Conservation (phyloP, 2,113 vertebrate genomes). For the Arizona elegans region DNA sequence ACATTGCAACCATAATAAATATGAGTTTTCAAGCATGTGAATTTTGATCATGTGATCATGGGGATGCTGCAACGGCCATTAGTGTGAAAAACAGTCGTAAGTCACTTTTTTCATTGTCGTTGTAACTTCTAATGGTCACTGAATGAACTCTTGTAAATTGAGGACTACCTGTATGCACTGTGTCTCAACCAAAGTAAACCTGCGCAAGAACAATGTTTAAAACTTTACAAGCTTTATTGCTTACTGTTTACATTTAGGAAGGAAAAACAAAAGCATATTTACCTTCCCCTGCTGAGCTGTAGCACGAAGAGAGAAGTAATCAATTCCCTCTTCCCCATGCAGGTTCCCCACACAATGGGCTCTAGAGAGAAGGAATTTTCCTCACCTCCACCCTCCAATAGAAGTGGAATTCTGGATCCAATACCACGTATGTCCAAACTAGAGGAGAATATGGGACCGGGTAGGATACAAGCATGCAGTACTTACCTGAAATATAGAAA, state of each 20-base stretch:
- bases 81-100: not conserved
- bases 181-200: not conserved
- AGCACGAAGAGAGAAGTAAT: not conserved
- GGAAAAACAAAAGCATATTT: not conserved
- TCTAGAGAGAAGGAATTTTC: not conserved
- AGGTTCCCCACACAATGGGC: not conserved
- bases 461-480: fast-evolving
- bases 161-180: not conserved
- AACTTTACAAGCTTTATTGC: not conserved
- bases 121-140: not conserved
- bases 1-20: not conserved
- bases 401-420: not conserved
- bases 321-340: not conserved
- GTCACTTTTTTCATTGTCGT: not conserved
- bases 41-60: no score
- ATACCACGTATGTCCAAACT: fast-evolving
- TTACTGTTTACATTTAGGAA: fast-evolving
- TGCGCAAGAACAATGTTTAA: not conserved
- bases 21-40: not conserved
- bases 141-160: not conserved
- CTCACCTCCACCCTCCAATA: not conserved
- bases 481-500: constrained; percentile 90
- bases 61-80: not conserved
- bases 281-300: not conserved
- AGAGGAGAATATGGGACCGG: not conserved